Base-by-base conservation (phyloP, 2,888 invertebrate species). In the Trilocha varians region DNA sequence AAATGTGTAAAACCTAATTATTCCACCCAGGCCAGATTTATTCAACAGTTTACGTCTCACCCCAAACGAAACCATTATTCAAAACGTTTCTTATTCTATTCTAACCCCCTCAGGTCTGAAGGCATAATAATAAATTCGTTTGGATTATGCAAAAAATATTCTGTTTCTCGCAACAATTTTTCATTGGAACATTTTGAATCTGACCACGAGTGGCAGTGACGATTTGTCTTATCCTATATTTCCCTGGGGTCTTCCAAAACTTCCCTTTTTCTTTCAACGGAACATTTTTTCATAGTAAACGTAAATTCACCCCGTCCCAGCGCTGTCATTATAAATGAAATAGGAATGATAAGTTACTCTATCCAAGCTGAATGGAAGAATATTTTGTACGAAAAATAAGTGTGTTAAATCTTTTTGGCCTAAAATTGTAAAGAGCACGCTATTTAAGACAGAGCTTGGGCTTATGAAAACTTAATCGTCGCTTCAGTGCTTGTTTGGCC, bases 141-240 rank as follows among this genome's bases (percentile, higher is more conserved):
- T 5, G 25, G 25, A 25, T 25, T 25, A 25, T 25, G 25, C 25
- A 25, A 25, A 25, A 25, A 11, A 25, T 25, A 25, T 25, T 25
- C 25, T 9, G 25, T 11, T 25, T 25, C 25, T 9, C 25, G 8
- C 25, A 11, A 11, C 25, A 9, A 25, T 34, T 44, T 48, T 46
- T 42, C 40, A 49, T 32, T 32, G 35, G 40, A 58, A 64, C 58
- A 58, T 57, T 57, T 50, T 49, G 52, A 57, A 65, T 62, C 65
- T 65, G 68, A 64, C 68, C 60, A 25, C 25, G 25, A 25, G 8
- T 25, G 59, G 45, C 52, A 46, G 41, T 49, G 51, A 50, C 70
- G 53, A 74, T 76, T 72, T 66, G 68, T 77, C 75, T 71, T 74
- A 56, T 60, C 65, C 66, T 62, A 63, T 68, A 73, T 75, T 73